A percentile compares a stretch with the other conserved stretches of the same genome.
Conservation (phyloP, 2,888 invertebrate species). For the Stratiomys singularior region DNA sequence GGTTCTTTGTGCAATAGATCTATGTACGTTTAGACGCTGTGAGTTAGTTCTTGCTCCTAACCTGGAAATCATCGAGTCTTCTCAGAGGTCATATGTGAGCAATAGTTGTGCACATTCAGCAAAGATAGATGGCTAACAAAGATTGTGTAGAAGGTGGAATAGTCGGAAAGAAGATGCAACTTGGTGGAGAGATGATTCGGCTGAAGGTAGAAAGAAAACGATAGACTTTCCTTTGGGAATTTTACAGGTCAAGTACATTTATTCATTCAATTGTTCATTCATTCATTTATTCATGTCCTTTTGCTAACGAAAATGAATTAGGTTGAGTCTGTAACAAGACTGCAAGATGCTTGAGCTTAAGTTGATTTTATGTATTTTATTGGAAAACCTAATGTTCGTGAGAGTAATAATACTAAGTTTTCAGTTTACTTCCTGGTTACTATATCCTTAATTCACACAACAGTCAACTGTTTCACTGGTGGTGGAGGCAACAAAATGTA, state of each 20-base stretch:
- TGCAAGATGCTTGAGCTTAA: too few species aligned
- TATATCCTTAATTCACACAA: too few species aligned
- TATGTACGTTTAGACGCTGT: background rate
- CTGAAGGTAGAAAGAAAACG: background rate
- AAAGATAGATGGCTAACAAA: background rate
- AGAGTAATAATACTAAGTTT: too few species aligned
- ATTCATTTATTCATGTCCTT: too few species aligned
- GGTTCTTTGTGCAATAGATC: background rate
- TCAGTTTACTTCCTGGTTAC: too few species aligned
- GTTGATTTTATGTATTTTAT: too few species aligned
- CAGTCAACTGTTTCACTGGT: too few species aligned
- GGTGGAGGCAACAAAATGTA: too few species aligned
- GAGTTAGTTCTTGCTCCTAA: background rate
- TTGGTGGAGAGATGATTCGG: too few species aligned
- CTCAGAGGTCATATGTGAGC: background rate
- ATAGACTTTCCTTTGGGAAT: background rate
- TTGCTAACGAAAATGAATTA: too few species aligned
- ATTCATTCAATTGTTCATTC: background rate
- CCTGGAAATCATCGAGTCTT: background rate
- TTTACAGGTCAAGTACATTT: slow-evolving; percentile 1
- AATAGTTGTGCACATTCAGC: background rate
- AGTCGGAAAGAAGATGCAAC: background rate
- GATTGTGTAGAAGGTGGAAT: background rate
- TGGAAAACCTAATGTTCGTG: too few species aligned
- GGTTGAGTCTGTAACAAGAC: too few species aligned